These are phyloP conservation scores for Plagodis dolabraria DNA, from an alignment of 2,888 invertebrate genomes.

Conservation along the genomic window DNA sequence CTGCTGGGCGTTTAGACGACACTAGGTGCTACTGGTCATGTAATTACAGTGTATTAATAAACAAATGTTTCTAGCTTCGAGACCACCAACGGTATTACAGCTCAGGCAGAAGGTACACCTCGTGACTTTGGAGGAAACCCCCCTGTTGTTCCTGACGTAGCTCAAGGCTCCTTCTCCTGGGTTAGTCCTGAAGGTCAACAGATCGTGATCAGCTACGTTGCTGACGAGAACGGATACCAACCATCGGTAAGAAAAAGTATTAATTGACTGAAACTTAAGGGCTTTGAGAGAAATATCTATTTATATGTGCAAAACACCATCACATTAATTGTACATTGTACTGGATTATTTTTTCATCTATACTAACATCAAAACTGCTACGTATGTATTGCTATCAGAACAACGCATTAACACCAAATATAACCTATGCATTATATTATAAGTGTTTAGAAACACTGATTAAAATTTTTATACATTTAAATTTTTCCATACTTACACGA, in stretches of 20 bases:
- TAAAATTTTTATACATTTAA: too few relatives aligned
- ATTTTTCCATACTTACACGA: too few relatives aligned
- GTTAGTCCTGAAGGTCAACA: constrained; percentile 86
- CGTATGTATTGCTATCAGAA: too few relatives aligned
- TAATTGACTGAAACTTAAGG: background rate
- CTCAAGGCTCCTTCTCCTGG: constrained; percentile 83
- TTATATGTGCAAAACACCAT: background rate
- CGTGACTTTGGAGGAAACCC: constrained; percentile 75
- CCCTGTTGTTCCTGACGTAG: constrained; percentile 59
- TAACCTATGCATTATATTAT: too few relatives aligned
- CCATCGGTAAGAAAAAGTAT: constrained; percentile 72
- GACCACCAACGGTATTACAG: constrained; percentile 86
- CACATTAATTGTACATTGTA: too few relatives aligned
- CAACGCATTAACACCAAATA: too few relatives aligned
- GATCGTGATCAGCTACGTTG: constrained; percentile 83
- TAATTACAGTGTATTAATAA: background rate
- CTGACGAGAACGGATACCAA: constrained; percentile 89
- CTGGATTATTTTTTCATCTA: too few relatives aligned
- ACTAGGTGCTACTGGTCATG: too few relatives aligned
- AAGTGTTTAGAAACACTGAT: too few relatives aligned
- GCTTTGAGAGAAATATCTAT: background rate
- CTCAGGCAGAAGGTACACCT: constrained; percentile 83
- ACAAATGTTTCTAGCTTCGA: constrained; percentile 73
- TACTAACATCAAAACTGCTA: too few relatives aligned
- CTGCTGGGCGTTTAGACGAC: too few relatives aligned